Conservation (phyloP, 2,888 invertebrate genomes). For the Lymantria monacha region DNA sequence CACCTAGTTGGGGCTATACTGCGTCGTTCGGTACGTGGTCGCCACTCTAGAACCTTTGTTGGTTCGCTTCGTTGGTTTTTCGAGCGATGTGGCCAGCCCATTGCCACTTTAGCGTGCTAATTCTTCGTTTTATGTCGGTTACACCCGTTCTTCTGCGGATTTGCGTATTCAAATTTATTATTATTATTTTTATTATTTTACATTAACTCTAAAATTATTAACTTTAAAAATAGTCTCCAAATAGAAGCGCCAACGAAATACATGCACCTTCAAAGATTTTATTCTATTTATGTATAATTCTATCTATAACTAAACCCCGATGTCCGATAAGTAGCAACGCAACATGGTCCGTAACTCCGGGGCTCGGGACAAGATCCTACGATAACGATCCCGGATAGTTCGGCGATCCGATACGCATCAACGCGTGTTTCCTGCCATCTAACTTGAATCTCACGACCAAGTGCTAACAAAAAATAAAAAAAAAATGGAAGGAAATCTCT, state of each 20-base stretch:
- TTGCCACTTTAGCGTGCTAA: no score
- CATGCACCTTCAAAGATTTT: constrained; percentile 4
- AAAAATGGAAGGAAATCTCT: not conserved
- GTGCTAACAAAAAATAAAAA: constrained; percentile 16
- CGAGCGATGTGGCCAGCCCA: no score
- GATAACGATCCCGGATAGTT: constrained; percentile 53
- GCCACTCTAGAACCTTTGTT: no score
- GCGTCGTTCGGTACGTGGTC: no score
- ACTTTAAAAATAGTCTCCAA: no score
- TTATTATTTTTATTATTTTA: no score
- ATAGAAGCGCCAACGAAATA: not conserved
- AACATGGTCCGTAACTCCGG: constrained; percentile 48
- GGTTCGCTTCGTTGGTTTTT: no score
- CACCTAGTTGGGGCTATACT: no score
- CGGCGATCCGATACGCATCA: constrained; percentile 58
- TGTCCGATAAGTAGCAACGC: constrained; percentile 45
- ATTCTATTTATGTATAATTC: constrained; percentile 11
- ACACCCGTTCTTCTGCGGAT: no score
- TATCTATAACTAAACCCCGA: constrained; percentile 18
- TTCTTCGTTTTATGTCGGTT: no score
- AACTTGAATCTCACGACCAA: constrained; percentile 31
- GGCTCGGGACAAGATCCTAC: constrained; percentile 44
- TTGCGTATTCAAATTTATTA: no score
- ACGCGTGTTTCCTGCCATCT: constrained; percentile 45
- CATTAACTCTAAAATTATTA: not conserved